Percentiles rank a stretch among this genome's conserved stretches.
Evolutionary conservation across 2,888 invertebrate species (phyloP).

Genomic region (Nemoura dubitans): DNA sequence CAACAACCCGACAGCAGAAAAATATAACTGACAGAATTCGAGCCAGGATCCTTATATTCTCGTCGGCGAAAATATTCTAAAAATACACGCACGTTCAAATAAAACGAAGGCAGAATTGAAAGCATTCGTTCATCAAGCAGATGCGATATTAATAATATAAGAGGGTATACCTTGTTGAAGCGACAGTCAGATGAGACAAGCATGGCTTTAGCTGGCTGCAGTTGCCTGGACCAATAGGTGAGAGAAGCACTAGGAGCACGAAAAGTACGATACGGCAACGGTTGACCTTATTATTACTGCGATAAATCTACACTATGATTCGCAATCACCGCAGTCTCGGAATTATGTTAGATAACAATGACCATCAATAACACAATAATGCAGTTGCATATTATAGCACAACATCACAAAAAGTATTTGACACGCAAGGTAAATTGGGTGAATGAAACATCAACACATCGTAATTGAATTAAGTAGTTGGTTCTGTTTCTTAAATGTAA

Average conservation of each 20-base stretch:
- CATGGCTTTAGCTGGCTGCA: background rate
- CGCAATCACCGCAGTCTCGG: background rate
- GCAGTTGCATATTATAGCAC: background rate
- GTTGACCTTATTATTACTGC: background rate
- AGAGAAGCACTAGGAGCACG: background rate
- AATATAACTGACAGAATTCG: background rate
- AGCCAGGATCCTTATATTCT: background rate
- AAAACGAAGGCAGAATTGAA: background rate
- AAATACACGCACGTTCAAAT: background rate
- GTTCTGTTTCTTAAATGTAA: background rate
- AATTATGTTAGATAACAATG: background rate
- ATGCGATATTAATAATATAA: constrained; percentile 12
- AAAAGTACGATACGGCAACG: background rate
- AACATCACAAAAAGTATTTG: background rate
- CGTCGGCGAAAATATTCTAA: background rate
- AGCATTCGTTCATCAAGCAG: constrained; percentile 12
- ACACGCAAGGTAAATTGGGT: background rate
- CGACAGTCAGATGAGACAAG: background rate
- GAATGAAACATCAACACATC: background rate
- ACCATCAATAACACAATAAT: background rate
- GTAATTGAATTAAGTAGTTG: constrained; percentile 1
- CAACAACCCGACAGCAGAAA: background rate
- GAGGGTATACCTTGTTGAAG: background rate
- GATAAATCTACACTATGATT: background rate
- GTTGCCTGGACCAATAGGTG: background rate